Percentiles rank a stretch among this genome's conserved stretches.
phyloP scores from a whole-genome alignment of 1,140 invertebrate species.

The Scaptomyza graminum region DNA sequence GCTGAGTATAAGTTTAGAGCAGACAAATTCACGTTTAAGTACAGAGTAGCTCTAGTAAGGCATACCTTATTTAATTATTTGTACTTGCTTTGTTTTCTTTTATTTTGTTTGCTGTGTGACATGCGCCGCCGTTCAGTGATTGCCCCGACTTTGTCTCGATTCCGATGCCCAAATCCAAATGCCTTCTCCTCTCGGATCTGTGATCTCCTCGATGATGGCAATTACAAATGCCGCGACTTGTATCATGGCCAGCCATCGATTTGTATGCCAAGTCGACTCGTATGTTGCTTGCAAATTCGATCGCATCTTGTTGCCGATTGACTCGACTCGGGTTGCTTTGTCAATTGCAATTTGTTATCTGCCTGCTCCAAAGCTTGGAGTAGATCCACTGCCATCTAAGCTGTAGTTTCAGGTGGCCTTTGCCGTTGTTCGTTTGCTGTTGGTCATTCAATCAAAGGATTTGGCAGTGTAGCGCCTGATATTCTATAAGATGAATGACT shows the following conservation, averaged over 20 bases:
- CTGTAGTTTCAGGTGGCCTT: slow-evolving; percentile 15
- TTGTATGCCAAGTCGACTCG: slow-evolving; percentile 57
- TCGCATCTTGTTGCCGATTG: slow-evolving; percentile 62
- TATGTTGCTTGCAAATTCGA: slow-evolving; percentile 72
- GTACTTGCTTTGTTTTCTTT: background rate
- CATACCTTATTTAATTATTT: too few species aligned
- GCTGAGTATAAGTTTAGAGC: too few species aligned
- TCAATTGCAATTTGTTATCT: slow-evolving; percentile 83
- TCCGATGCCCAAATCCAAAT: slow-evolving; percentile 5
- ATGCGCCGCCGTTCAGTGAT: slow-evolving; percentile 68
- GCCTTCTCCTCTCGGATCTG: slow-evolving; percentile 10
- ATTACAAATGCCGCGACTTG: slow-evolving; percentile 79
- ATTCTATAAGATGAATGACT: slow-evolving; percentile 7
- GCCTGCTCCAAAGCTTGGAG: slow-evolving; percentile 40
- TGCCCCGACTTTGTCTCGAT: slow-evolving; percentile 48
- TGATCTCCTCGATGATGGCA: slow-evolving; percentile 45
- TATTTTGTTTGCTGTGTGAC: slow-evolving; percentile 56
- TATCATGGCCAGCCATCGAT: slow-evolving; percentile 76
- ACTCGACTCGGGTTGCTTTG: slow-evolving; percentile 61
- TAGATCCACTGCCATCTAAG: slow-evolving; percentile 35
- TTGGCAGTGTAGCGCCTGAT: slow-evolving; percentile 19
- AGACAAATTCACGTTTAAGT: too few species aligned
- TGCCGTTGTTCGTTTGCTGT: slow-evolving; percentile 9
- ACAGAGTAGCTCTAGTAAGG: background rate
- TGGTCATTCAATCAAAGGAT: slow-evolving; percentile 43